These are phyloP conservation scores for Ophonus ardosiacus DNA, from an alignment of 2,888 invertebrate genomes.

Conservation along the genomic window DNA sequence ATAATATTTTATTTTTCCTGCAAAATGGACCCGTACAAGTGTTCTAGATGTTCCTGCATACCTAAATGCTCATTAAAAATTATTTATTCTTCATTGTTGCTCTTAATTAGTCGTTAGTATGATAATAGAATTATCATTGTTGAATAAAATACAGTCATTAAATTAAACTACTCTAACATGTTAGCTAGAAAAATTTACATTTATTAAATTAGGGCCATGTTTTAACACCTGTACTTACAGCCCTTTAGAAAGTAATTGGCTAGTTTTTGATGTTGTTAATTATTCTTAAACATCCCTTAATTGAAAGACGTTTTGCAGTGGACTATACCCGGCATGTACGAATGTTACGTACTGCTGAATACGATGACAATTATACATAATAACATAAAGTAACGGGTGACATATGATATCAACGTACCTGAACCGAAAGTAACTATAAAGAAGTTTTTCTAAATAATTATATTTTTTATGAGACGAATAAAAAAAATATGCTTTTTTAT, in stretches of 20 bases:
- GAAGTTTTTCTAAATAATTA: slow-evolving; percentile 42
- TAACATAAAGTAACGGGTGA: slow-evolving; percentile 45
- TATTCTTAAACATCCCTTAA: background rate
- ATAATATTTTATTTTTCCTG: slow-evolving; percentile 10
- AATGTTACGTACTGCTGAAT: slow-evolving; percentile 32
- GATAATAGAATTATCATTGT: slow-evolving; percentile 46
- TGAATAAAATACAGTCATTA: slow-evolving; percentile 22
- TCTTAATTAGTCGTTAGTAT: slow-evolving; percentile 38
- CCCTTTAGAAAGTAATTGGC: background rate
- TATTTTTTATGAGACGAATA: slow-evolving; percentile 27
- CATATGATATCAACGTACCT: slow-evolving; percentile 49
- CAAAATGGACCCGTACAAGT: slow-evolving; percentile 29
- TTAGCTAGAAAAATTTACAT: slow-evolving; percentile 1
- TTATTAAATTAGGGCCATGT: background rate
- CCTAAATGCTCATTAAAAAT: slow-evolving; percentile 33
- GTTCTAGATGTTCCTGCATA: slow-evolving; percentile 30
- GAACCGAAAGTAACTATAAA: slow-evolving; percentile 31
- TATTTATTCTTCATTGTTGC: slow-evolving; percentile 44
- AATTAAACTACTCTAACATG: slow-evolving; percentile 1
- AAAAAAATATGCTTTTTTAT: background rate
- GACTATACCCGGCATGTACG: background rate
- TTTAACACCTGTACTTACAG: slow-evolving; percentile 3
- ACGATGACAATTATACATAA: slow-evolving; percentile 31
- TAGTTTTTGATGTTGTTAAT: background rate
- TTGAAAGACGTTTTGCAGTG: background rate